These are phyloP conservation scores for Antidorcas marsupialis DNA, from an alignment of 2,113 vertebrate genomes.

Conservation along the genomic window DNA sequence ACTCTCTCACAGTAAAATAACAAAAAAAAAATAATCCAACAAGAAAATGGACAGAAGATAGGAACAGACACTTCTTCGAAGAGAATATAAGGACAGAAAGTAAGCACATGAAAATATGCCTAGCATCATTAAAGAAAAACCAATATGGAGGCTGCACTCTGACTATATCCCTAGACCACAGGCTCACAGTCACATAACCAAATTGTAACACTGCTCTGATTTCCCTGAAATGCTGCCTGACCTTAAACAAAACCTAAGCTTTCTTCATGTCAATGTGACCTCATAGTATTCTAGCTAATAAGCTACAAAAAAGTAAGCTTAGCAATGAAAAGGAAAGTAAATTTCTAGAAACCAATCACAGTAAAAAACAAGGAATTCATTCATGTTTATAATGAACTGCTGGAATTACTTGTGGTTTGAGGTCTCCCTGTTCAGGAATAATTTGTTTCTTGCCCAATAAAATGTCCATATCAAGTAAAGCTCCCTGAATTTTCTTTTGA, in stretches of 20 bases:
- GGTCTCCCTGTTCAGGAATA: background rate
- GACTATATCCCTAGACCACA: background rate
- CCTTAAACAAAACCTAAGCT: background rate
- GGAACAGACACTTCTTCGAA: background rate
- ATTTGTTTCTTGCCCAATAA: background rate
- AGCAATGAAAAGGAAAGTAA: background rate
- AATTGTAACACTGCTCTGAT: background rate
- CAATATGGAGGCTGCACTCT: background rate
- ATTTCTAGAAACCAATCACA: background rate
- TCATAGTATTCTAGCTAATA: background rate
- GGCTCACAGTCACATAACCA: background rate
- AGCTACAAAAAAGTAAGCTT: background rate
- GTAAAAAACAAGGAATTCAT: background rate
- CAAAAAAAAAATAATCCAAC: background rate
- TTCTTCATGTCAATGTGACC: background rate
- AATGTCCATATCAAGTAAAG: background rate
- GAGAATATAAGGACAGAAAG: background rate
- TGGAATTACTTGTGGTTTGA: background rate
- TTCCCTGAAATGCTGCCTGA: background rate
- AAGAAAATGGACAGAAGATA: background rate
- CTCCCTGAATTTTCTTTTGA: background rate
- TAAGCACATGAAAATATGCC: background rate
- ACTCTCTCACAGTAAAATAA: background rate
- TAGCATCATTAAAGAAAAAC: background rate
- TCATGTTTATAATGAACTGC: background rate